phyloP scores from a whole-genome alignment of 2,888 invertebrate species.

The Antitype chi region DNA sequence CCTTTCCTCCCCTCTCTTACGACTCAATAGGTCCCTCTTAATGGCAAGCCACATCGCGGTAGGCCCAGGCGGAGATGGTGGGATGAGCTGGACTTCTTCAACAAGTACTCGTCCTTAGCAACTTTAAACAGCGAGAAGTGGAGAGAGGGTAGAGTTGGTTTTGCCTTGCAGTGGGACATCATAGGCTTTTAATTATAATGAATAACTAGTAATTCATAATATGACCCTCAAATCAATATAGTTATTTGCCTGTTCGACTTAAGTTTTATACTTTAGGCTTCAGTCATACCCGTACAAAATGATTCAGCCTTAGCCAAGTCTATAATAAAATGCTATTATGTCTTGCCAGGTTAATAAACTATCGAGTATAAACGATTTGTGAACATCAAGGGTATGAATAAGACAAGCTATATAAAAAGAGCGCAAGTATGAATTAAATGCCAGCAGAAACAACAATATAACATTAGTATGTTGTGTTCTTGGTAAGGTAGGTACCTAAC shows the following conservation, averaged over 20 bases:
- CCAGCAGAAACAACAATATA: not conserved
- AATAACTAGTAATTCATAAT: too few relatives aligned
- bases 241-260: not conserved
- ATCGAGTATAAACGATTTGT: slow-evolving; percentile 25
- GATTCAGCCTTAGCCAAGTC: slow-evolving; percentile 1
- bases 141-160: too few relatives aligned
- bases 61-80: too few relatives aligned
- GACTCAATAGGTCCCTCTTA: too few relatives aligned
- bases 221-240: not conserved
- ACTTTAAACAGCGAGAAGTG: too few relatives aligned
- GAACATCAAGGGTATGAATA: slow-evolving; percentile 20
- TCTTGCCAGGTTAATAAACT: slow-evolving; percentile 51
- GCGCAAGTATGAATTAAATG: not conserved
- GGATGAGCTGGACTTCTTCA: too few relatives aligned
- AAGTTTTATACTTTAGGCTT: not conserved
- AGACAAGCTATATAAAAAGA: not conserved
- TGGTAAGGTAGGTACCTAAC: not conserved
- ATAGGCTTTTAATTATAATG: too few relatives aligned
- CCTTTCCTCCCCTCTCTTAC: too few relatives aligned
- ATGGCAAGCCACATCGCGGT: too few relatives aligned
- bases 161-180: too few relatives aligned
- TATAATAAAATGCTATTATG: slow-evolving; percentile 14
- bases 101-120: too few relatives aligned
- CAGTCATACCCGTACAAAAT: not conserved
- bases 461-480: not conserved